Percentiles rank a stretch among this genome's conserved stretches.
phyloP scores from a whole-genome alignment of 2,113 vertebrate species.

The Apus apus region DNA sequence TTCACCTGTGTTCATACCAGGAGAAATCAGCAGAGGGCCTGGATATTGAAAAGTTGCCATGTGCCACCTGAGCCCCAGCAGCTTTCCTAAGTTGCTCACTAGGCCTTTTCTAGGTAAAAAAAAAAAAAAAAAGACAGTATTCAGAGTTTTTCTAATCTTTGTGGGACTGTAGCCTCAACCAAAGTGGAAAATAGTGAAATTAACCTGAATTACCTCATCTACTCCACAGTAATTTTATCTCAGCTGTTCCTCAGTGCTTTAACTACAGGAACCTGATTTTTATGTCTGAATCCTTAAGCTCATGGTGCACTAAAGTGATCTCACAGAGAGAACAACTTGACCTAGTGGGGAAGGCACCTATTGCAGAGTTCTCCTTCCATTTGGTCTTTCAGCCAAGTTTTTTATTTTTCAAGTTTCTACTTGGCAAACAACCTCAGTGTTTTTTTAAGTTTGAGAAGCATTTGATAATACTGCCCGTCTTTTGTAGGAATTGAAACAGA shows the following conservation, averaged over 20 bases:
- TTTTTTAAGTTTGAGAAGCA: neutral
- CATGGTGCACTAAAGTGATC: neutral
- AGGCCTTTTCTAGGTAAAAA: neutral
- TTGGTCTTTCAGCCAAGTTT: neutral
- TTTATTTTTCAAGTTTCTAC: neutral
- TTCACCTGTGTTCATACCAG: neutral
- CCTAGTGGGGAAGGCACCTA: neutral
- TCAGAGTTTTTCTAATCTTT: neutral
- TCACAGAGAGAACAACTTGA: neutral
- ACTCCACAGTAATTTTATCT: neutral
- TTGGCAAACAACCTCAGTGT: fast-evolving
- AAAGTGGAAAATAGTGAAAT: neutral
- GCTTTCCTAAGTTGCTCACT: neutral
- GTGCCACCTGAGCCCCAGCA: neutral
- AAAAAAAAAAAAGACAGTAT: neutral
- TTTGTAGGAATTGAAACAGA: neutral
- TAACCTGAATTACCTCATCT: neutral
- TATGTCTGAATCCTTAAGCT: neutral
- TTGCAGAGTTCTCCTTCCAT: neutral
- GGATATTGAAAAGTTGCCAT: neutral
- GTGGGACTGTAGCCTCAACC: fast-evolving
- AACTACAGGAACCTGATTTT: neutral
- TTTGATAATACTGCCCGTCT: neutral
- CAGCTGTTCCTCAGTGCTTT: fast-evolving
- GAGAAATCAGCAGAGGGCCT: neutral